Percentiles rank a stretch among this genome's conserved stretches.
phyloP scores from a whole-genome alignment of 2,797 vertebrate genomes.

The Etheostoma nigrum region DNA sequence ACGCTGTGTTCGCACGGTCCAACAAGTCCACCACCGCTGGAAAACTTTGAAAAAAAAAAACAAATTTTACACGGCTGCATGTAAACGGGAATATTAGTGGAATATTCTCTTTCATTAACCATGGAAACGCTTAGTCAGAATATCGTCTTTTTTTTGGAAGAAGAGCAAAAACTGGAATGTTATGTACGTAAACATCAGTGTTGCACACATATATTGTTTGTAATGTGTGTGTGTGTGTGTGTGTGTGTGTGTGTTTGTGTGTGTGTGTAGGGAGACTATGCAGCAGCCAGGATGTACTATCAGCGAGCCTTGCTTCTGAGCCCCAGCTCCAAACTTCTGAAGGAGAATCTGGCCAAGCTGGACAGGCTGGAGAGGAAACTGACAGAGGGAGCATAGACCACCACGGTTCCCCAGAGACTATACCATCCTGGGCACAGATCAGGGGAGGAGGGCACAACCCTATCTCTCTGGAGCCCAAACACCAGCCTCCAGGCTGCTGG shows the following conservation, averaged over 20 bases:
- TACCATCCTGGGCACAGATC: conserved; percentile 16
- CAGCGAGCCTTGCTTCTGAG: conserved; percentile 91
- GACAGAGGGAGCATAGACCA: conserved; percentile 79
- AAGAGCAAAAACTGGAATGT: no score
- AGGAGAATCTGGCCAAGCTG: conserved; percentile 96
- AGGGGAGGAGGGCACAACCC: background rate
- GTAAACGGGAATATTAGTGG: no score
- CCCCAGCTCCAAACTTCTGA: conserved; percentile 93
- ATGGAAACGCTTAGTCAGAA: no score
- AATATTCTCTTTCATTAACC: no score
- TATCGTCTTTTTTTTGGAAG: no score
- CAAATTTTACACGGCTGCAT: no score
- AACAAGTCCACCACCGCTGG: no score
- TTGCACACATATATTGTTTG: background rate
- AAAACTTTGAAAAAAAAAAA: no score
- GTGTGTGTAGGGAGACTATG: conserved; percentile 90
- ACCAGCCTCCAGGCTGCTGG: conserved; percentile 25
- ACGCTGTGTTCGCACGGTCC: no score
- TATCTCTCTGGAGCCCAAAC: conserved; percentile 12
- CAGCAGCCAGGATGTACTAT: conserved; percentile 92
- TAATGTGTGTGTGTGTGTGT: conserved; percentile 5
- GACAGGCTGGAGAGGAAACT: conserved; percentile 93
- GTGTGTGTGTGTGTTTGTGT: no score
- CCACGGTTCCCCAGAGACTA: background rate
- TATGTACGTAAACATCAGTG: no score